phyloP scores from a whole-genome alignment of 1,140 invertebrate species.

The Drosophila virilis region DNA sequence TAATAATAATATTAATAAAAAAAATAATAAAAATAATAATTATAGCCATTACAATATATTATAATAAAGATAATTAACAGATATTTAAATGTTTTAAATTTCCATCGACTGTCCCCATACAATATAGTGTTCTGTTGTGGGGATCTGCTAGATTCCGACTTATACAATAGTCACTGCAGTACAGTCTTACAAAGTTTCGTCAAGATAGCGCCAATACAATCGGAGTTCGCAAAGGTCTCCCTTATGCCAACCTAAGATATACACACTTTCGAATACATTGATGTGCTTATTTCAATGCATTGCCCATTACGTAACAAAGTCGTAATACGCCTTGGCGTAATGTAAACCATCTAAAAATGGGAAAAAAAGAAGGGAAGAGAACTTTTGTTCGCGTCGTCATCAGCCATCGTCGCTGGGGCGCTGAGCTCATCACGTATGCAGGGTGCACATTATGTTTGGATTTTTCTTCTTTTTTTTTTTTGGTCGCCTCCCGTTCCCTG shows the following conservation, averaged over 20 bases:
- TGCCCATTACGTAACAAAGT: slow-evolving; percentile 4
- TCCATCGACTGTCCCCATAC: too few species aligned
- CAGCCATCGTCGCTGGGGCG: slow-evolving; percentile 17
- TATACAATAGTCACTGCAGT: too few species aligned
- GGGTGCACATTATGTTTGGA: slow-evolving; percentile 48
- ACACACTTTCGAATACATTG: not conserved
- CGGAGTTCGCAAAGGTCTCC: not conserved
- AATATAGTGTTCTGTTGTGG: too few species aligned
- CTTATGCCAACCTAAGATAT: not conserved
- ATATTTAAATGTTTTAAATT: too few species aligned
- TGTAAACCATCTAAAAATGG: slow-evolving; percentile 2
- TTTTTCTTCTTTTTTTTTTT: slow-evolving; percentile 16
- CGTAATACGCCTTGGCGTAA: slow-evolving; percentile 4
- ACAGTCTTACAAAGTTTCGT: slow-evolving; percentile 4
- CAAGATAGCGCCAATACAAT: not conserved
- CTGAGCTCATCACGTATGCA: slow-evolving; percentile 72
- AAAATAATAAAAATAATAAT: too few species aligned
- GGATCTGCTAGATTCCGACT: too few species aligned
- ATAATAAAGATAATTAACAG: too few species aligned
- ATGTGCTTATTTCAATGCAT: not conserved
- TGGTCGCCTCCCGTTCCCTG: too few species aligned
- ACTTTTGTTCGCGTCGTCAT: slow-evolving; percentile 41
- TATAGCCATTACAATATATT: too few species aligned
- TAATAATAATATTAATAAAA: too few species aligned
- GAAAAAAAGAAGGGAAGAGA: slow-evolving; percentile 46